These are phyloP conservation scores for Vireo griseus DNA, from an alignment of 2,797 vertebrate genomes.

Conservation along the genomic window DNA sequence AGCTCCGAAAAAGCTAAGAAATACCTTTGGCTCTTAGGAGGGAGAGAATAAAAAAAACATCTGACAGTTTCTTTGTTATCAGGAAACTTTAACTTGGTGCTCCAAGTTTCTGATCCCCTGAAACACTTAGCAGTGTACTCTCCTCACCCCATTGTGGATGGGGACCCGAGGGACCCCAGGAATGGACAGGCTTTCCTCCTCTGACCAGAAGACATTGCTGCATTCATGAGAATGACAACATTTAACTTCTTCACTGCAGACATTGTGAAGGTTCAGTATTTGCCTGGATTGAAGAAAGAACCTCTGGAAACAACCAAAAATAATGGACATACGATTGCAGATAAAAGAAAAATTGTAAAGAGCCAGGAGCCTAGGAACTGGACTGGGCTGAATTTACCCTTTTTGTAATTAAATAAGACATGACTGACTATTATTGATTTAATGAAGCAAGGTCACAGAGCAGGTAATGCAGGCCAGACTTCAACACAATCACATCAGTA, in stretches of 20 bases:
- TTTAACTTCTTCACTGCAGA: background rate
- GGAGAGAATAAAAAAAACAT: background rate
- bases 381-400: background rate
- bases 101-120: background rate
- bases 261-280: background rate
- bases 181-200: background rate
- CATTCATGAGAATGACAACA: background rate
- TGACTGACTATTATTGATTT: background rate
- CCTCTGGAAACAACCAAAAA: background rate
- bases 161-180: rapidly evolving
- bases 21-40: background rate
- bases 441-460: background rate
- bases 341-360: background rate
- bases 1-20: background rate
- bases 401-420: background rate
- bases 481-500: background rate
- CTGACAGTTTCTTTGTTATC: background rate
- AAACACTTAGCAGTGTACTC: rapidly evolving
- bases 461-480: background rate
- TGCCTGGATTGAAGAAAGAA: background rate
- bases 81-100: background rate
- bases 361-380: background rate
- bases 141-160: background rate
- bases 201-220: background rate
- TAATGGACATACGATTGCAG: background rate